Evolutionary conservation across 2,113 vertebrate genomes (phyloP), one percentile per base, ranked within the genome.

Genomic region (Perccottus glenii): DNA sequence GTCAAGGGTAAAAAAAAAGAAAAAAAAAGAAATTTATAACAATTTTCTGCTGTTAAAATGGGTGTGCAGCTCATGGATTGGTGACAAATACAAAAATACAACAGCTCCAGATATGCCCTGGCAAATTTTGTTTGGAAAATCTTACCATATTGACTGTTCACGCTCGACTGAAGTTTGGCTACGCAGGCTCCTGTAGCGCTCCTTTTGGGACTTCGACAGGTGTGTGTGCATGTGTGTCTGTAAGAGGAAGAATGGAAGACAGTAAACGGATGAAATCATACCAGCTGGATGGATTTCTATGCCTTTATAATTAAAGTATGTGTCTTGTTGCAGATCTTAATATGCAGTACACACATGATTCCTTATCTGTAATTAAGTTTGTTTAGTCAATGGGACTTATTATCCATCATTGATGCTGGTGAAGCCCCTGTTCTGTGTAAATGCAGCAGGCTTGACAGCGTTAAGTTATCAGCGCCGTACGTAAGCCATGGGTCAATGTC

Each of bases 91-190:
- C 36, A 49, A 55, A 77, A 67, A 60, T 32, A 33, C 46, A 62
- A 60, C 4, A 55, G 58, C 61, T 55, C 8, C 0, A 35, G 62
- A 16, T 64, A 70, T 52, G 2, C 8, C 12, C n/a, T 51, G 50
- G 67, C 9, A 38, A 53, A 42, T 74, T 81, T 60, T 74, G 73
- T 69, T 83, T 82, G 58, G 58, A 55, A 65, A 81, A 68, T 27
- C 57, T 70, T 48, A 63, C 65, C 82, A 82, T 84, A 83, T 82
- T 87, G 77, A 65, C 11, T 78, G 44, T 76, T 82, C 9, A 76
- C 10, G 64, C 77, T 68, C 73, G 78, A 72, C 60, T 82, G 73
- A 52, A 38, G 38, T 62, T 73, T 63, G 45, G 73, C 77, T 73
- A 55, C 65, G 60, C 33, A 77, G 70, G 66, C 75, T 80, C 68